These are phyloP conservation scores for Zoanthus sansibaricus DNA, from an alignment of 92 coral and sea anemone genomes.

Conservation along the genomic window DNA sequence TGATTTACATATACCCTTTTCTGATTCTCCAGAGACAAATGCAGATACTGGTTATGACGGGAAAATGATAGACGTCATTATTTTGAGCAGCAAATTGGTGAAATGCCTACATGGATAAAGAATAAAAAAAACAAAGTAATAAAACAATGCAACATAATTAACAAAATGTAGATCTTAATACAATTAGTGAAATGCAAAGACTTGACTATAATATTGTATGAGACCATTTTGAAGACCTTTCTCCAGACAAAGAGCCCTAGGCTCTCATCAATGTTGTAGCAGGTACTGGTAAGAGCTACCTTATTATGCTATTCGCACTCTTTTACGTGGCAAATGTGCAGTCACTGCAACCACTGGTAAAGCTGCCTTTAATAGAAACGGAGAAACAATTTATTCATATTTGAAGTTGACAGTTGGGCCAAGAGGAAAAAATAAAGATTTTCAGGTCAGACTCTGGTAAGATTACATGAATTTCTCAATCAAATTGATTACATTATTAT, in stretches of 20 bases:
- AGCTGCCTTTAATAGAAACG: constrained; percentile 76
- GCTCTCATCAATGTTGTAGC: constrained; percentile 62
- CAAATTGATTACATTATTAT: constrained; percentile 35
- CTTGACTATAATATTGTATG: constrained; percentile 73
- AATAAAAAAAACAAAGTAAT: constrained; percentile 55
- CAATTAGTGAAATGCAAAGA: constrained; percentile 81
- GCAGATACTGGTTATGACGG: constrained; percentile 51
- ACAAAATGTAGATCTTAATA: constrained; percentile 62
- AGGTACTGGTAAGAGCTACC: constrained; percentile 78
- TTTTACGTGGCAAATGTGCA: constrained; percentile 70
- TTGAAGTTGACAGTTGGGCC: constrained; percentile 75
- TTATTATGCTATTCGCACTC: constrained; percentile 74
- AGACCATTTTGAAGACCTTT: constrained; percentile 59
- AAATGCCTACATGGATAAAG: constrained; percentile 74
- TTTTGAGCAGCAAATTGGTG: constrained; percentile 73
- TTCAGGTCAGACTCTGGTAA: constrained; percentile 70
- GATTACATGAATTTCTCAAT: constrained; percentile 57
- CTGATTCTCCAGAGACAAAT: constrained; percentile 28
- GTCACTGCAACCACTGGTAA: constrained; percentile 83
- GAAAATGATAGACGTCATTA: constrained; percentile 62
- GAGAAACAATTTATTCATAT: constrained; percentile 71
- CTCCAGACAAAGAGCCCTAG: constrained; percentile 66
- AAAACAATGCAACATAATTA: constrained; percentile 49
- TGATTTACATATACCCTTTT: constrained; percentile 61
- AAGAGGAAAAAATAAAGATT: constrained; percentile 65